Percentiles rank a stretch among this genome's conserved stretches.
These are phyloP conservation scores for Limnephilus auricula DNA, from an alignment of 2,888 invertebrate genomes.

Conservation along the genomic window DNA sequence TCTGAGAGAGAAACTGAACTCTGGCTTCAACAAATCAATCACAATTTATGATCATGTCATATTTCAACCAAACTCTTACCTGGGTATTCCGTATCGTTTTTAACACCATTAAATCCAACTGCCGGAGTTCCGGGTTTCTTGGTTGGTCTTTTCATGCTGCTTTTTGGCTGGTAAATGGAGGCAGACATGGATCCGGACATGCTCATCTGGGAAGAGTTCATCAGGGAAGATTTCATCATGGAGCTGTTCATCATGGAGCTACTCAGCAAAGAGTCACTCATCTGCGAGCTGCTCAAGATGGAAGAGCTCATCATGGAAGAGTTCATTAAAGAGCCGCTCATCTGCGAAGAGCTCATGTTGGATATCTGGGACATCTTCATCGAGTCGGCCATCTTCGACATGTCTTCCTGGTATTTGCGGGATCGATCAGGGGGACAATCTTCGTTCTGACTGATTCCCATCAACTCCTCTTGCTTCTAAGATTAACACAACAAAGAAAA, in stretches of 20 bases:
- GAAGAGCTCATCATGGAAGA: conserved; percentile 30
- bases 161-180: conserved; percentile 69
- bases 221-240: conserved; percentile 66
- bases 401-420: conserved; percentile 43
- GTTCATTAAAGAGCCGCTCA: conserved; percentile 70
- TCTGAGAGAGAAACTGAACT: too few relatives aligned
- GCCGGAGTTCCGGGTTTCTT: conserved; percentile 71
- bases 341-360: conserved; percentile 68
- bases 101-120: conserved; percentile 65
- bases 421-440: conserved; percentile 41
- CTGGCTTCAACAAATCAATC: too few relatives aligned
- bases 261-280: conserved; percentile 72
- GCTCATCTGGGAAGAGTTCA: not conserved
- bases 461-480: conserved; percentile 63
- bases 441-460: conserved; percentile 60
- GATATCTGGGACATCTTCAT: conserved; percentile 52
- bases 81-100: conserved; percentile 62
- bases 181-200: conserved; percentile 72
- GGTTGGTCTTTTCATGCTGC: conserved; percentile 74
- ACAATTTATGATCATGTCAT: too few relatives aligned
- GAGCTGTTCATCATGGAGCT: conserved; percentile 68
- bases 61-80: conserved; percentile 70
- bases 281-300: conserved; percentile 68
- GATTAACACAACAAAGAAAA: conserved; percentile 3
- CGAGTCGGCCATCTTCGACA: conserved; percentile 58